Evolutionary conservation across 1,140 invertebrate genomes (phyloP), one percentile per base, ranked within the genome.

Genomic region (Charaxes varanes): DNA sequence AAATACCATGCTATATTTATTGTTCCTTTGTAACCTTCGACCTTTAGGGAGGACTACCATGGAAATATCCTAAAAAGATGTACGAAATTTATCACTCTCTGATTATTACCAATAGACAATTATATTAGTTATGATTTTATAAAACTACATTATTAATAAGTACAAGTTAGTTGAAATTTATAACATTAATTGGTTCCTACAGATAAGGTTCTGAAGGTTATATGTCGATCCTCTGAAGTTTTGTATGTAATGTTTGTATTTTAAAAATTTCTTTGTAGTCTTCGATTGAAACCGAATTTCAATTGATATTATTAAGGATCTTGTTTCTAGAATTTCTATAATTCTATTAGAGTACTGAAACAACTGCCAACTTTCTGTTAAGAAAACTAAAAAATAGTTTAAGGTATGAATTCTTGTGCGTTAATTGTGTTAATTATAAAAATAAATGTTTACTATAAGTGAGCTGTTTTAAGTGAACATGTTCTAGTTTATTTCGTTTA

Each of bases 331-430:
- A 62, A 53, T 51, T 32, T 11, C 14, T 8, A 22, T 21, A 35
- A 61, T 58, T 67, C 63, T 66, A 53, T 65, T 43, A 53, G 50
- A 55, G 77, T 62, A 80, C 73, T 78, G 74, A 80, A 64, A 64
- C 51, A 67, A 82, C 78, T 82, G 78, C 78, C 78, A 82, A 80
- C 62, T 74, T 74, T 78, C 63, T 74, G 60, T 77, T 71, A n/a
- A 71, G 51, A 50, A 57, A 67, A 61, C 60, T 64, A 49, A 62
- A 59, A 72, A 67, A 52, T 64, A 31, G 28, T 31, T 31, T 79
- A 72, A 73, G 71, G 56, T 51, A 74, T 72, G 65, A 60, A 60
- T 54, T 68, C 66, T 71, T 64, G 64, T 70, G 72, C 55, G 71
- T 76, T 73, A 59, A 60, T 76, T 76, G 66, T 76, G 72, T 81